These are phyloP conservation scores for Acanthurus lineatus DNA, from an alignment of 2,797 vertebrate species.

Conservation along the genomic window DNA sequence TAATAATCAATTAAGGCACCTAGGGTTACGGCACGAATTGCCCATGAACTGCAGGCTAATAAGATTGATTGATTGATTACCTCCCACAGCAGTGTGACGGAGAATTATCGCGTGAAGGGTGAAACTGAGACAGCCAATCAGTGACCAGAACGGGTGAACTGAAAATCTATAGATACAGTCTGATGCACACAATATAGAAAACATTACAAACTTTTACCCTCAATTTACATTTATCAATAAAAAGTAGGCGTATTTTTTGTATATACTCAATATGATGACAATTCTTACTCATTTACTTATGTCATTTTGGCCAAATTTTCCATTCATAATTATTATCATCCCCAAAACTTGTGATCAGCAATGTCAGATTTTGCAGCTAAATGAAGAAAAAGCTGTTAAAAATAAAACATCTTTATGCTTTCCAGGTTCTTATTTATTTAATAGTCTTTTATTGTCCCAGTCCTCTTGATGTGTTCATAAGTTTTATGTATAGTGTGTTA, in stretches of 20 bases:
- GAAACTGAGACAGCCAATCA: slow-evolving; percentile 69
- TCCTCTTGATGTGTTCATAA: neutral
- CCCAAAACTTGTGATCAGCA: too few relatives aligned
- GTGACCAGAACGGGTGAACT: neutral
- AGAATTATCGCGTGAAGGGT: slow-evolving; percentile 53
- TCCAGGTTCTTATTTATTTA: neutral
- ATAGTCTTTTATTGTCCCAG: too few relatives aligned
- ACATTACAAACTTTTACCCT: too few relatives aligned
- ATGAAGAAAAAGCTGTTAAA: neutral
- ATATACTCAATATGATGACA: too few relatives aligned
- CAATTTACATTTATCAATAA: neutral
- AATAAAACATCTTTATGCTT: neutral
- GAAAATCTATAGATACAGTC: neutral
- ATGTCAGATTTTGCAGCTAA: neutral
- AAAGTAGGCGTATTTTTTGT: too few relatives aligned
- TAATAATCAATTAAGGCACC: slow-evolving; percentile 73
- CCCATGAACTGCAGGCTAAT: slow-evolving; percentile 9
- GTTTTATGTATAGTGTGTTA: too few relatives aligned
- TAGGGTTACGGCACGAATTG: slow-evolving; percentile 1
- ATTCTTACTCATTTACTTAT: too few relatives aligned
- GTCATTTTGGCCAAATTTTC: too few relatives aligned
- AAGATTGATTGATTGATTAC: slow-evolving; percentile 79
- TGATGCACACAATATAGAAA: too few relatives aligned
- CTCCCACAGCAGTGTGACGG: neutral
- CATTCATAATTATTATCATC: too few relatives aligned